Conservation (phyloP, 2,888 invertebrate genomes). For the Drosophila quinaria region DNA sequence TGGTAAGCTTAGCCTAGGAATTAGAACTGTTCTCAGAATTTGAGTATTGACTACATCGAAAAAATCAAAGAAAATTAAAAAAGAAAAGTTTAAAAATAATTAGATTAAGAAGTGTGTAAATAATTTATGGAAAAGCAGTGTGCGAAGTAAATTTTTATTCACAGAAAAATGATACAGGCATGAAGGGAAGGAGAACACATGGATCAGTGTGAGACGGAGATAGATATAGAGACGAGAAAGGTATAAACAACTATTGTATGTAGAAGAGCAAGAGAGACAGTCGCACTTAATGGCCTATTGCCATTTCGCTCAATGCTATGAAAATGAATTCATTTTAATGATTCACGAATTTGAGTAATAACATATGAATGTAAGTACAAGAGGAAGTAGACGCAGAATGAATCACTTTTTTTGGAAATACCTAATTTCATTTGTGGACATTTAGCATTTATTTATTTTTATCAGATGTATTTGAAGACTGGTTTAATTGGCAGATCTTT, state of each 20-base stretch:
- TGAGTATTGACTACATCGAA: constrained; percentile 80
- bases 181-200: not conserved
- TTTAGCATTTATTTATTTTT: not conserved
- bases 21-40: constrained; percentile 79
- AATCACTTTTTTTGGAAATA: not conserved
- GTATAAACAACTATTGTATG: not conserved
- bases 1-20: constrained; percentile 66
- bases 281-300: not conserved
- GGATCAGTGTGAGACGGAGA: not conserved
- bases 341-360: not conserved
- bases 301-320: not conserved
- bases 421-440: not conserved
- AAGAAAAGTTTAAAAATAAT: constrained; percentile 64
- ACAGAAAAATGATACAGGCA: constrained; percentile 3
- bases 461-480: not conserved
- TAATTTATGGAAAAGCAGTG: constrained; percentile 41
- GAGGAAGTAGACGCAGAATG: not conserved
- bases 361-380: not conserved
- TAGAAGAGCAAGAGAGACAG: not conserved
- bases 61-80: constrained; percentile 61
- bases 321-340: not conserved
- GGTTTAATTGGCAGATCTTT: too few species aligned
- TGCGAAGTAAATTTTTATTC: constrained; percentile 23
- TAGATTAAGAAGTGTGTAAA: constrained; percentile 54
- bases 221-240: not conserved